A percentile compares a stretch with the other conserved stretches of the same genome.
Evolutionary conservation across 2,113 vertebrate species (phyloP).

Genomic region (Neomonachus schauinslandi): DNA sequence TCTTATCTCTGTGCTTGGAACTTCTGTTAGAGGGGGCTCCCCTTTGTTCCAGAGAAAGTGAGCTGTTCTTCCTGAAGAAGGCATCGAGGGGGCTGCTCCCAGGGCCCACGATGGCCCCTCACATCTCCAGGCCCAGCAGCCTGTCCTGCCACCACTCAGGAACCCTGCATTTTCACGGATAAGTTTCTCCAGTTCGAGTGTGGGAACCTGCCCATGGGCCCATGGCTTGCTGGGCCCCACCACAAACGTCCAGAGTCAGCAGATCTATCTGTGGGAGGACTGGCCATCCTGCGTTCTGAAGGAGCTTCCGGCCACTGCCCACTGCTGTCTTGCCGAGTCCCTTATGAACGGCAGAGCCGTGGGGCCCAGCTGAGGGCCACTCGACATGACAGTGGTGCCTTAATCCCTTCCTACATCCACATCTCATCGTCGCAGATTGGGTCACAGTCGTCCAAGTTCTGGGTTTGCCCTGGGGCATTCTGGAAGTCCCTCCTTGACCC

Average conservation of each 20-base stretch:
- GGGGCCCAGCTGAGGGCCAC: neutral
- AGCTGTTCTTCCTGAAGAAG: neutral
- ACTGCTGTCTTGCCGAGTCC: neutral
- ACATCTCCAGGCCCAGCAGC: neutral
- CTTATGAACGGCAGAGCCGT: neutral
- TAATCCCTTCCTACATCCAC: neutral
- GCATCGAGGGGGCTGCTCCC: neutral
- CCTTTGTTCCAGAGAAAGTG: neutral
- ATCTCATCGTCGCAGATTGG: too few relatives aligned
- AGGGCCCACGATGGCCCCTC: neutral
- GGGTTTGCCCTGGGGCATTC: neutral
- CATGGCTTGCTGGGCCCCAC: neutral
- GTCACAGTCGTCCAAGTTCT: too few relatives aligned
- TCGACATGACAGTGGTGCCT: neutral
- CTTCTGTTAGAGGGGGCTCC: neutral
- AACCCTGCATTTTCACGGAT: neutral
- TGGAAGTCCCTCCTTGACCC: neutral
- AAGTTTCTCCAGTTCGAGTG: neutral
- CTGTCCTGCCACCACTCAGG: neutral
- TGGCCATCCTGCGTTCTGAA: neutral
- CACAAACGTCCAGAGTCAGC: accelerated
- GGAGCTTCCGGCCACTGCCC: neutral
- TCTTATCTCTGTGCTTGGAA: neutral
- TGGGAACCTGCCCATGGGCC: neutral
- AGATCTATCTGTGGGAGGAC: neutral